Base-by-base conservation (phyloP, 64 coral and sea anemone species). In the Dendrophyllia cribrosa region DNA sequence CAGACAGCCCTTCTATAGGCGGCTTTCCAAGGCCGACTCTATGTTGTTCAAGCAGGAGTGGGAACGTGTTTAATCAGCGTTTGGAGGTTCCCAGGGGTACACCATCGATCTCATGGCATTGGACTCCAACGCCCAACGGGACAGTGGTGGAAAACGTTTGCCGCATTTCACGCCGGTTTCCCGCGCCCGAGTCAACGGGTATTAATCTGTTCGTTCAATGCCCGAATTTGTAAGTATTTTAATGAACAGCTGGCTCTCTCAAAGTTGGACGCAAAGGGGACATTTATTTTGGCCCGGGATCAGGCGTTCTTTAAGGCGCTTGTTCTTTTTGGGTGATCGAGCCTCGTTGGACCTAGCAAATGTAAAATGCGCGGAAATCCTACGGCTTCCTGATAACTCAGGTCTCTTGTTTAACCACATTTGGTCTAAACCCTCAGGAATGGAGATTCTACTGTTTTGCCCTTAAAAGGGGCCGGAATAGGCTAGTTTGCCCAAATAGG, bases 321-420 rank as follows among this genome's bases (percentile, higher is more conserved):
- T 58, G 2, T 58, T 58, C 55, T 58, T 58, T 58, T 58, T 2
- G 13, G 55, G 55, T 13, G 13, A 65, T 65, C 62, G 62, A 5
- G 62, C 62, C 19, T 34, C 34, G 34, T 65, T 13, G 5, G 0
- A 65, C 19, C 15, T 65, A 17, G 62, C 3, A 65, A 65, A 65
- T 65, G 62, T 65, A 17, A 65, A 65, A 65, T 17, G 13, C 62
- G 14, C 62, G 62, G 77, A 58, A 81, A 81, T 59, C 20, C 51
- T 81, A 46, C 77, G 77, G 13, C 58, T 81, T 59, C 55, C 51
- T n/a, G 43, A 81, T 19, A 43, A 61, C 7, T 34, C 55, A 23
- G 77, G 77, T 20, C 55, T 60, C 13, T 75, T 75, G 26, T 75
- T 74, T 20, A 75, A 75, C 47, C 72, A 65, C 62, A 12, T 65